Conservation (phyloP, 2,797 vertebrate species). For the Scleropages formosus region DNA sequence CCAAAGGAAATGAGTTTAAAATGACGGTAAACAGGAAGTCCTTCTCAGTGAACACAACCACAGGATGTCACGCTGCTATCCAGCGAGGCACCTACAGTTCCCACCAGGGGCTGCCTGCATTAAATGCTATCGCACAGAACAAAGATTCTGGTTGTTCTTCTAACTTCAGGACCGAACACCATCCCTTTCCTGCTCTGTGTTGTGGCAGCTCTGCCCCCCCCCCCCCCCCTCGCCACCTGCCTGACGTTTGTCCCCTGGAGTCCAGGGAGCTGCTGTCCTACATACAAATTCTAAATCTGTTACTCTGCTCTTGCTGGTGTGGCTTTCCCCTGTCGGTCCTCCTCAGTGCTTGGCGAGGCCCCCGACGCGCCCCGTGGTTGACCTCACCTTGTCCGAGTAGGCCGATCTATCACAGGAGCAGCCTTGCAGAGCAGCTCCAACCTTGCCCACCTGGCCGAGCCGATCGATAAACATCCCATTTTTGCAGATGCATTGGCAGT, state of each 20-base stretch:
- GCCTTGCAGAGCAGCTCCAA: not conserved
- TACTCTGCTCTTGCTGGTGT: conserved; percentile 9
- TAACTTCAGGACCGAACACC: not conserved
- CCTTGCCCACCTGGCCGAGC: not conserved
- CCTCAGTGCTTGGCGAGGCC: not conserved
- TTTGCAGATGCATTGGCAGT: conserved; percentile 9
- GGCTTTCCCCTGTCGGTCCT: not conserved
- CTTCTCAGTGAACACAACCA: not conserved
- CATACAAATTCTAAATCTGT: conserved; percentile 16
- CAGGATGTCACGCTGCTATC: not conserved
- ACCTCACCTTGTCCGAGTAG: conserved; percentile 8
- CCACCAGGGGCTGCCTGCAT: not conserved
- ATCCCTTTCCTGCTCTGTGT: not conserved
- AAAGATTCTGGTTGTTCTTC: not conserved
- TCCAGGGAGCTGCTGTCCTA: conserved; percentile 7
- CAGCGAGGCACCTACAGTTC: conserved; percentile 11
- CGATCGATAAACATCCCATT: not conserved
- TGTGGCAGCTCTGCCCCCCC: not conserved
- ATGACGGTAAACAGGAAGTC: not conserved
- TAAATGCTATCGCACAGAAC: not conserved
- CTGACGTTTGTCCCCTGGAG: not conserved
- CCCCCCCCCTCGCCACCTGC: not conserved
- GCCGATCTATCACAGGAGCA: not conserved
- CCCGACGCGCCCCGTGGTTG: not conserved
- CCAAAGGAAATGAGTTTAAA: not conserved